Base-by-base conservation (phyloP, 2,113 vertebrate genomes). In the Cheirogaleus medius region DNA sequence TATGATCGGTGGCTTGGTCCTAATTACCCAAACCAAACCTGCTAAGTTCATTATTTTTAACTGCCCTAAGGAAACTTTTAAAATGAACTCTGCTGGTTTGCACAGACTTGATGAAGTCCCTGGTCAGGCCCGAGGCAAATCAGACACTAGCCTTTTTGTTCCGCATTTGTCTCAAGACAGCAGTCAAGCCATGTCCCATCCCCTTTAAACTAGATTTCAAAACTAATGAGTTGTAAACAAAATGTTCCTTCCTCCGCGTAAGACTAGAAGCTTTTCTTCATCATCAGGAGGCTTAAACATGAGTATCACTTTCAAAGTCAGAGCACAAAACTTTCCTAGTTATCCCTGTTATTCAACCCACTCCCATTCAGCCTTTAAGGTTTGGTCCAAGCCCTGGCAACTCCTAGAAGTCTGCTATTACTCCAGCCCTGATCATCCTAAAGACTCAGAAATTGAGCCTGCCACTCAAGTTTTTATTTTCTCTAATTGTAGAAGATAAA, bases 81-180 rank as follows among this genome's bases (percentile, higher is more conserved):
- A 93, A 96, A 87, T 91, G 23, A 96, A 81, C 3, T 97, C 80
- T 56, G 58, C 7, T 58, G 27, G 17, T 80, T 96, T 95, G 58
- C 78, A 68, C 78, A 92, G 34, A 56, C 52, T 77, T 7, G 21
- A 34, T 42, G n/a, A 52, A 89, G 42, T 78, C 29, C 17, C 37
- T 39, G 54, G 68, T 94, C n/a, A 13, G 18, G 44, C 49, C 47
- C 23, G 32, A 10, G 69, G 47, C 42, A 44, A 64, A 34, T 90
- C 20, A 69, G 94, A 83, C 5, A 49, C 87, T 39, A 69, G 78
- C 12, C 14, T 17, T 71, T 32, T 78, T 27, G 52, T 14, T 37
- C 10, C 10, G 8, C 37, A 6, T 85, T 58, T 47, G 27, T 88
- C 64, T 96, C 58, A 58, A 58, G 71, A 52, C 34, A 74, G 44